A percentile compares a stretch with the other conserved stretches of the same genome.
Evolutionary conservation across 2,113 vertebrate species (phyloP).

Genomic region (Phylloscopus trochiloides): DNA sequence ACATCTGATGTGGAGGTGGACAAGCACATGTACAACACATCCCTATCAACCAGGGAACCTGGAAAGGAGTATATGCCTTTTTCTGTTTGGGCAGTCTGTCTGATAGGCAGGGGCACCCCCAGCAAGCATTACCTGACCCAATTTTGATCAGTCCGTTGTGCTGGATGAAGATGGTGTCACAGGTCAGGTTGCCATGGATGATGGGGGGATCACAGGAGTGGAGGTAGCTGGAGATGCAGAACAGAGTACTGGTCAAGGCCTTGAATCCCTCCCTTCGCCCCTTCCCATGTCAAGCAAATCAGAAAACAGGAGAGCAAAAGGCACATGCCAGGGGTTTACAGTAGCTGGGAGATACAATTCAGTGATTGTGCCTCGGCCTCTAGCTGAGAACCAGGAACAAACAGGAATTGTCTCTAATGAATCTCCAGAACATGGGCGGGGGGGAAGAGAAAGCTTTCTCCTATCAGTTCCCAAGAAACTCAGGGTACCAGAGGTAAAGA

Average conservation of each 20-base stretch:
- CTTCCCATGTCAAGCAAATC: not conserved
- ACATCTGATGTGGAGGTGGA: not conserved
- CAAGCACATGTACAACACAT: not conserved
- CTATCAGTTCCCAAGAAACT: not conserved
- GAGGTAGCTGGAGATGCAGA: conserved; percentile 83
- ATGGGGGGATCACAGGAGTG: conserved; percentile 97
- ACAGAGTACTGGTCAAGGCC: conserved; percentile 28
- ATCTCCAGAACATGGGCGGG: accelerated
- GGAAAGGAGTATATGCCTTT: not conserved
- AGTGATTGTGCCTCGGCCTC: not conserved
- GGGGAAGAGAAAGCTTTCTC: not conserved
- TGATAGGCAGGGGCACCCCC: not conserved
- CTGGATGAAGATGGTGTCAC: conserved; percentile 99
- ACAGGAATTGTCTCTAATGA: not conserved
- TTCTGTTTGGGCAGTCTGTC: not conserved
- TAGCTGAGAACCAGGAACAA: not conserved
- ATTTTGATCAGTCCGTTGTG: conserved; percentile 99
- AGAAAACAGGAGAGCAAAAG: not conserved
- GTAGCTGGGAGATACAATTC: not conserved
- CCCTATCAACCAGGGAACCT: not conserved
- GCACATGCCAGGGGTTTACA: not conserved
- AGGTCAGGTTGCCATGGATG: conserved; percentile 98
- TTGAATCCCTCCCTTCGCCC: not conserved
- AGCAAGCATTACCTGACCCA: conserved; percentile 85
- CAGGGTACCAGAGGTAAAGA: not conserved